phyloP scores from a whole-genome alignment of 2,888 invertebrate species.

The Cinara cedri region DNA sequence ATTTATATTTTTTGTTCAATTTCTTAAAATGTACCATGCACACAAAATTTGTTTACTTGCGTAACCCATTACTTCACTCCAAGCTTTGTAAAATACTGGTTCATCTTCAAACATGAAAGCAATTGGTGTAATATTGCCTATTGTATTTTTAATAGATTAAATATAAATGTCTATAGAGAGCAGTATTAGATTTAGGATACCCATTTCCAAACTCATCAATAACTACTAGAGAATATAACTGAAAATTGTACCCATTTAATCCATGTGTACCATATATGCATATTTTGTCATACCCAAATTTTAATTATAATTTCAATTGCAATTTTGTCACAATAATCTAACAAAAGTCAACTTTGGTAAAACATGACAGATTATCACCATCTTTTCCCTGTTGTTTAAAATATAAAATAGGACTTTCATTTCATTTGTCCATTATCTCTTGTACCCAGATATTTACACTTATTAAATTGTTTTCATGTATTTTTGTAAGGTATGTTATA shows the following conservation, averaged over 20 bases:
- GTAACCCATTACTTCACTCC: not conserved
- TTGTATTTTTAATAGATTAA: not conserved
- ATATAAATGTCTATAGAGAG: not conserved
- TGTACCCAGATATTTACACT: slow-evolving; percentile 8
- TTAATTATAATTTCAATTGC: slow-evolving; percentile 22
- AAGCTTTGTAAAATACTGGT: slow-evolving; percentile 12
- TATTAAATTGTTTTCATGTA: not conserved
- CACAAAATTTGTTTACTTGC: not conserved
- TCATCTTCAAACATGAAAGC: not conserved
- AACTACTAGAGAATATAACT: slow-evolving; percentile 2
- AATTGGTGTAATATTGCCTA: not conserved
- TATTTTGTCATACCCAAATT: slow-evolving; percentile 40
- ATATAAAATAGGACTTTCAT: slow-evolving; percentile 3
- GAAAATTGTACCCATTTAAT: slow-evolving; percentile 21
- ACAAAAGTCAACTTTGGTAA: slow-evolving; percentile 7
- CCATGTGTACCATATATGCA: slow-evolving; percentile 55
- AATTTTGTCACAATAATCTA: slow-evolving; percentile 22
- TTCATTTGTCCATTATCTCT: not conserved
- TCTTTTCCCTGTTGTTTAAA: not conserved
- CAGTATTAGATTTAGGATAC: not conserved
- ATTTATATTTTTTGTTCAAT: not conserved
- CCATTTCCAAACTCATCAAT: not conserved
- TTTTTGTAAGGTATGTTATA: not conserved
- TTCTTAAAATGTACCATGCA: slow-evolving; percentile 7
- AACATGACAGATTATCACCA: not conserved